Evolutionary conservation across 2,888 invertebrate genomes (phyloP), one percentile per base, ranked within the genome.

Genomic region (Apodemia zela): DNA sequence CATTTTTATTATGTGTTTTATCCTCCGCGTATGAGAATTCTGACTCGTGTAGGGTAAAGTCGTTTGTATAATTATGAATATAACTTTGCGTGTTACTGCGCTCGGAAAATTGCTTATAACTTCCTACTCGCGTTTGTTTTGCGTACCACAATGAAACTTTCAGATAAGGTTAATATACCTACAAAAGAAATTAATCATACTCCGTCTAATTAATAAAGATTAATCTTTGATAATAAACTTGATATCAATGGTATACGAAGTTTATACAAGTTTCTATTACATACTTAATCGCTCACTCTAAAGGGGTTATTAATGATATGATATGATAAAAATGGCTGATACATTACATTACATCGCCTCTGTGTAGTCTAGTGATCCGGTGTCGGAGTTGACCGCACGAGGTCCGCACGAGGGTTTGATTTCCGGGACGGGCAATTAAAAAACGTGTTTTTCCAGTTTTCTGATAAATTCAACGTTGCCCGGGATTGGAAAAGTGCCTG

Each of bases 1-100:
- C 81, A 18, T 76, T 85, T 88, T 86, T 87, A 87, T 86, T 85
- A 85, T 80, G 57, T 57, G 57, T 29, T 57, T 57, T 25, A 29
- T 57, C 13, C 29, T 57, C 13, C 25, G 54, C 54, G 54, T 54
- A 54, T 15, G 54, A 49, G 17, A 17, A 51, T 25, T 54, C 54
- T 25, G 54, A 54, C 54, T 54, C 54, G 18, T 54, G 18, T 18
- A 54, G 54, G 54, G 54, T 11, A 13, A 54, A 54, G 21, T 54
- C 54, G 18, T 42, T 51, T 54, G 15, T 21, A 54, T 54, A 54
- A 54, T 54, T 54, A 25, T 21, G 15, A 51, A 51, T 51, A 54
- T 54, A 54, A 54, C 54, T 25, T 54, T 54, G 13, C 54, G 54
- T 21, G 54, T 54, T 18, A 21, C 11, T 21, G 54, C 54, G 54